Base-by-base conservation (phyloP, 2,797 vertebrate species). In the Leptatherina wallacei region DNA sequence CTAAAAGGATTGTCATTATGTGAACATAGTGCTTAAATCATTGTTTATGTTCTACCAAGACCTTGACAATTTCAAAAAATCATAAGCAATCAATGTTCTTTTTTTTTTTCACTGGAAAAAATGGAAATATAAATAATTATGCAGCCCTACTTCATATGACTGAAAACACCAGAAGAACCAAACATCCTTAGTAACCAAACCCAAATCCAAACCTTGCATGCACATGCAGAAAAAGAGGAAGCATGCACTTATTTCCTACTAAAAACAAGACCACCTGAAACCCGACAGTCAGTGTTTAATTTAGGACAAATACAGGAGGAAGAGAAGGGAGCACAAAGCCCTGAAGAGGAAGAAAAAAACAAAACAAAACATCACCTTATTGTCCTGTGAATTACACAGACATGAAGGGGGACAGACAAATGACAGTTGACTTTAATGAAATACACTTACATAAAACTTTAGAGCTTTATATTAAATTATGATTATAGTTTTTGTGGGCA, bases 301-400 rank as follows among this genome's bases (percentile, higher is more conserved):
- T 89, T 65, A 56, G 30, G 24, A 67, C 87, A 64, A 51, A 65
- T 5, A 77, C 18, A 75, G 66, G 44, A 77, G 32, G 82, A 88
- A 77, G 80, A 80, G 63, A 63, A 90, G 54, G 66, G 80, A 87
- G 81, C 81, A 92, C 89, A 85, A 70, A 77, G 38, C 70, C 90
- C 89, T 86, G 85, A 63, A 12, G 12, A 27, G 0, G 36, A 20
- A 42, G 1, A 13, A 38, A 40, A 2, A 76, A 70, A 89, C 90
- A 83, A 74, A 71, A 92, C 92, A 89, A 92, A 91, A 85, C 6
- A 90, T 98, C 96, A 99, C 98, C 98, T 99, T 95, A 82, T 97
- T 94, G 86, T 99, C 98, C 98, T 99, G 94, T 85, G 83, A 80
- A 84, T 36, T 42, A 95, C 62, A 91, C 56, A 78, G 73, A 85